These are phyloP conservation scores for Gastrophysa polygoni DNA, from an alignment of 2,888 invertebrate genomes.

Conservation along the genomic window DNA sequence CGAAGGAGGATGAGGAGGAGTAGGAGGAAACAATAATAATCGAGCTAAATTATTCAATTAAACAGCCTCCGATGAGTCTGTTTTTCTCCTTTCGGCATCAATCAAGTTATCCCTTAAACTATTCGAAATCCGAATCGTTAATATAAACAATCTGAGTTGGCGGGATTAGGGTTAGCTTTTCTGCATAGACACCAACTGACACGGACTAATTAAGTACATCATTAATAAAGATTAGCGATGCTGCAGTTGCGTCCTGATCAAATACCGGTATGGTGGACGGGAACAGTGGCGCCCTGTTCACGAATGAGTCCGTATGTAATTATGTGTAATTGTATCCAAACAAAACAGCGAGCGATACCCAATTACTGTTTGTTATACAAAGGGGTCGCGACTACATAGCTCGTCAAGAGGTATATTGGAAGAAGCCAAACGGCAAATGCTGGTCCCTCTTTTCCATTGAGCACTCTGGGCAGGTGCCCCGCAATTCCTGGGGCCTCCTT, in stretches of 20 bases:
- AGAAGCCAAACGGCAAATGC: too few relatives aligned
- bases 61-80: slow-evolving; percentile 30
- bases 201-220: slow-evolving; percentile 50
- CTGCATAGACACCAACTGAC: slow-evolving; percentile 47
- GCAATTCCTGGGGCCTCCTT: too few relatives aligned
- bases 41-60: slow-evolving; percentile 34
- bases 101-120: slow-evolving; percentile 44
- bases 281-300: slow-evolving; percentile 14
- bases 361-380: background rate
- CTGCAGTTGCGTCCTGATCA: slow-evolving; percentile 44
- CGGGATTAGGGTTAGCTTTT: slow-evolving; percentile 45
- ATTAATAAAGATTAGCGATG: slow-evolving; percentile 52
- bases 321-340: background rate
- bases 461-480: too few relatives aligned
- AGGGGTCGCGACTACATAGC: background rate
- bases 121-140: slow-evolving; percentile 43
- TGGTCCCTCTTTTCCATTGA: too few relatives aligned
- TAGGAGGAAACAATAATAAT: slow-evolving; percentile 24
- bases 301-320: background rate
- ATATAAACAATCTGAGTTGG: slow-evolving; percentile 43
- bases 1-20: slow-evolving; percentile 13
- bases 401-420: too few relatives aligned
- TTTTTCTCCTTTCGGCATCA: slow-evolving; percentile 37
- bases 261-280: slow-evolving; percentile 33
- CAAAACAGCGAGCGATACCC: background rate